Base-by-base conservation (phyloP, 1,140 invertebrate genomes). In the Phocides pigmalion region DNA sequence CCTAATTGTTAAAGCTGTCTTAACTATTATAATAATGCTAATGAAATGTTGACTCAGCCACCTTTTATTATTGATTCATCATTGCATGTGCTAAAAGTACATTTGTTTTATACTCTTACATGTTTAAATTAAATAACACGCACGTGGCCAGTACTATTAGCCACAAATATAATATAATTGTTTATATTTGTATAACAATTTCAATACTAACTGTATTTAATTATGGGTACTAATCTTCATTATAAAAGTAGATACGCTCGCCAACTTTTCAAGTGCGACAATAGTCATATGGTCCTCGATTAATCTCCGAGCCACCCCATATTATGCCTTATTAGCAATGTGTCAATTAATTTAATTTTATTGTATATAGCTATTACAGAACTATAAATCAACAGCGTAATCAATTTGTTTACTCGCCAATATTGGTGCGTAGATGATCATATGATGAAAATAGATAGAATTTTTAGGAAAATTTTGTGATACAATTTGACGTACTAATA, bases 391-490 rank as follows among this genome's bases (percentile, higher is more conserved):
- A 58, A 46, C 22, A 28, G 9, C 22, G 5, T 28, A 44, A 58
- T 58, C 22, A 58, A 58, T 58, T 58, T 58, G 54, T 58, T 28
- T 32, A 5, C 16, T 15, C 12, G 54, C 54, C 54, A 58, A 58
- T 32, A 46, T 37, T 4, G 17, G 9, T 58, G 20, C 53, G 53
- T 58, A 16, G 51, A 28, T 16, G 39, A 44, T 58, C 20, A 32
- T 58, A 44, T 44, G 22, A 44, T 44, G 19, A 14, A 39, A 4
- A 32, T 50, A 17, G 8, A 11, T 11, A 16, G 15, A 19, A 51
- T 41, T 8, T 11, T 22, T 20, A 20, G 9, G 35, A 53, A 39
- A 39, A 37, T 20, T 22, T 1, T 14, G 11, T 12, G 47, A 17
- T 19, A 1, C 17, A 44, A 44, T 19, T 44, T 1, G 14, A 17